Evolutionary conservation across 2,888 invertebrate species (phyloP).

Genomic region (Amblyjoppa proteus): DNA sequence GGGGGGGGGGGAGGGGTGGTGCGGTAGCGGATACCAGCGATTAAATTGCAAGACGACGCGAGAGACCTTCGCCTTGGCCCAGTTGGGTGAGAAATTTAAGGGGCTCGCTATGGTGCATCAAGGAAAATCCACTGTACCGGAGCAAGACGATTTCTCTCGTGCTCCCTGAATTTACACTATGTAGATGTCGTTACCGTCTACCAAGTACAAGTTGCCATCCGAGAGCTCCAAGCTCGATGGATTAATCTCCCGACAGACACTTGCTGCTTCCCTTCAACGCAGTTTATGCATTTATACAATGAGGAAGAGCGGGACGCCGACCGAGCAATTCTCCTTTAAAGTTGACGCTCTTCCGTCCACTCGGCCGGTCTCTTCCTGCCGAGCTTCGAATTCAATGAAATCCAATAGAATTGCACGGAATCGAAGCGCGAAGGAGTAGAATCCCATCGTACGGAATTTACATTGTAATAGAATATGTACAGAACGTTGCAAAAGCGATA

Average conservation of each 20-base stretch:
- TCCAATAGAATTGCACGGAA: constrained; percentile 50
- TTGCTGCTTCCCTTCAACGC: constrained; percentile 2
- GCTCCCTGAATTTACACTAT: not conserved
- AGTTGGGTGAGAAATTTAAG: constrained; percentile 32
- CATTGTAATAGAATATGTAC: constrained; percentile 41
- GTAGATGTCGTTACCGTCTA: not conserved
- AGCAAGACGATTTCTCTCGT: not conserved
- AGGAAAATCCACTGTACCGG: constrained; percentile 25
- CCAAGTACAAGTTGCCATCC: not conserved
- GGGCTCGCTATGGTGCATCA: constrained; percentile 10
- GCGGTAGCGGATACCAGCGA: not conserved
- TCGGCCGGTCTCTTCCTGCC: not conserved
- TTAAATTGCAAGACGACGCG: constrained; percentile 1
- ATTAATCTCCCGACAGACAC: constrained; percentile 30
- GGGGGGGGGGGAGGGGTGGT: no score
- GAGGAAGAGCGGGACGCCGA: not conserved
- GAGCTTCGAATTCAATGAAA: constrained; percentile 52
- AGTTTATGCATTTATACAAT: not conserved
- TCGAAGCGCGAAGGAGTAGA: not conserved
- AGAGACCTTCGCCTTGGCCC: not conserved
- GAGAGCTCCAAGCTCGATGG: not conserved
- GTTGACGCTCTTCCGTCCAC: not conserved
- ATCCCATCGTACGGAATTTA: constrained; percentile 30
- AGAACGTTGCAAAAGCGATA: constrained; percentile 38
- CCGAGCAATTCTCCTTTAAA: constrained; percentile 17